phyloP scores from a whole-genome alignment of 2,113 vertebrate species.

The Tor tambroides region DNA sequence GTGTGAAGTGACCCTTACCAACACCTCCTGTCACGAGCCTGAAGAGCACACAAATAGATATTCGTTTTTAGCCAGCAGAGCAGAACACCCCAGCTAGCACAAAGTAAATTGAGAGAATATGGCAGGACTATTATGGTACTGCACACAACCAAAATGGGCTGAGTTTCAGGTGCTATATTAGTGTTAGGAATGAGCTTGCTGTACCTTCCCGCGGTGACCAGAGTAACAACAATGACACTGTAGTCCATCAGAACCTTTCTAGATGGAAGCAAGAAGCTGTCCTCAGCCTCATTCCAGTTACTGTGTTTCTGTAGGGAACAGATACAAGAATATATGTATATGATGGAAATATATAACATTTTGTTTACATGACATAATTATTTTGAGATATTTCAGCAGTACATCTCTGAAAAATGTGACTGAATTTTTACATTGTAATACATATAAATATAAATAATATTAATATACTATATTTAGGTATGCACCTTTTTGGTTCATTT shows the following conservation, averaged over 20 bases:
- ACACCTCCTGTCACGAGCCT: slow-evolving; percentile 86
- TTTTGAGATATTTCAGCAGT: too few relatives aligned
- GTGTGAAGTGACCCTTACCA: slow-evolving; percentile 82
- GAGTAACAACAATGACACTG: slow-evolving; percentile 82
- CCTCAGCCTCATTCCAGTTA: slow-evolving; percentile 80
- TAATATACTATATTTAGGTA: too few relatives aligned
- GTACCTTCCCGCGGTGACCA: slow-evolving; percentile 90
- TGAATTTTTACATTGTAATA: too few relatives aligned
- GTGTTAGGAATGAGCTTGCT: background rate
- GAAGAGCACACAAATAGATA: background rate
- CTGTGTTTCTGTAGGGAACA: slow-evolving; percentile 71
- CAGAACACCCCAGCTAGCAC: background rate
- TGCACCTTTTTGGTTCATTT: too few relatives aligned
- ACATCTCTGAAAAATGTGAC: too few relatives aligned
- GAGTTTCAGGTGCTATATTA: background rate
- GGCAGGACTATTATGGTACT: background rate
- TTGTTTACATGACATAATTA: too few relatives aligned
- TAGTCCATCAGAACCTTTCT: slow-evolving; percentile 75
- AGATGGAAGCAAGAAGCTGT: slow-evolving; percentile 74
- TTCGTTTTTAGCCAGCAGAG: background rate
- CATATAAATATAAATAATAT: too few relatives aligned
- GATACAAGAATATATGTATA: background rate
- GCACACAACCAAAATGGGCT: background rate
- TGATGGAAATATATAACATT: too few relatives aligned
- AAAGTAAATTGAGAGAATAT: background rate